A percentile compares a stretch with the other conserved stretches of the same genome.
Conservation (phyloP, 92 coral and sea anemone genomes). For the Chrysogorgia sp. region DNA sequence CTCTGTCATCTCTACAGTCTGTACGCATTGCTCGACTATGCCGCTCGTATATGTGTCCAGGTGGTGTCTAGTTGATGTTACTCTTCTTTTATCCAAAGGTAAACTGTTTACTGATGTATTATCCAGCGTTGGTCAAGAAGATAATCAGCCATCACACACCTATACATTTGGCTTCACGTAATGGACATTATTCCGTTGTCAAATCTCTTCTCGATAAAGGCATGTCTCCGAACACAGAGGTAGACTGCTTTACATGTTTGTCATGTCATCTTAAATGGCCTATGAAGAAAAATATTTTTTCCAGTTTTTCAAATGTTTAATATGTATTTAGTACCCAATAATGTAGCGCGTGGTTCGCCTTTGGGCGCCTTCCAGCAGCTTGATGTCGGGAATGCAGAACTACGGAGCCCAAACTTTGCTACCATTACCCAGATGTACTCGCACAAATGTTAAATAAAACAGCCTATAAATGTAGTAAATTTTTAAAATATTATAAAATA, state of each 20-base stretch:
- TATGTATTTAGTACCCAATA: no score
- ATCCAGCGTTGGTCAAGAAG: slow-evolving; percentile 79
- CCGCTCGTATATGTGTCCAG: background rate
- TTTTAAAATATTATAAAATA: no score
- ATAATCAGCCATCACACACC: slow-evolving; percentile 82
- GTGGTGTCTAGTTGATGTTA: background rate
- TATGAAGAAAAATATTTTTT: background rate
- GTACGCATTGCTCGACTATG: background rate
- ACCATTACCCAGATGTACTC: no score
- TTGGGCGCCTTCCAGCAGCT: no score
- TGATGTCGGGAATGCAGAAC: no score
- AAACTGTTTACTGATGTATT: slow-evolving; percentile 77
- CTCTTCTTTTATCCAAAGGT: slow-evolving; percentile 57
- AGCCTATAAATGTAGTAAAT: no score
- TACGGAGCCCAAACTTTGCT: no score
- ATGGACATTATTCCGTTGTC: slow-evolving; percentile 92
- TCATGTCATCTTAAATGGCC: background rate
- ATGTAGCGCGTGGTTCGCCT: no score
- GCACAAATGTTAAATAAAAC: no score
- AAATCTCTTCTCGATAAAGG: slow-evolving; percentile 87
- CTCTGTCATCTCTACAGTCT: no score
- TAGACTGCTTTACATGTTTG: slow-evolving; percentile 39
- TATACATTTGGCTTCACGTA: slow-evolving; percentile 88
- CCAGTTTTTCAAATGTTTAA: background rate
- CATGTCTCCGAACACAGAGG: slow-evolving; percentile 81